Percentiles rank a stretch among this genome's conserved stretches.
phyloP scores from a whole-genome alignment of 2,797 vertebrate genomes.

The Poeciliopsis infans region DNA sequence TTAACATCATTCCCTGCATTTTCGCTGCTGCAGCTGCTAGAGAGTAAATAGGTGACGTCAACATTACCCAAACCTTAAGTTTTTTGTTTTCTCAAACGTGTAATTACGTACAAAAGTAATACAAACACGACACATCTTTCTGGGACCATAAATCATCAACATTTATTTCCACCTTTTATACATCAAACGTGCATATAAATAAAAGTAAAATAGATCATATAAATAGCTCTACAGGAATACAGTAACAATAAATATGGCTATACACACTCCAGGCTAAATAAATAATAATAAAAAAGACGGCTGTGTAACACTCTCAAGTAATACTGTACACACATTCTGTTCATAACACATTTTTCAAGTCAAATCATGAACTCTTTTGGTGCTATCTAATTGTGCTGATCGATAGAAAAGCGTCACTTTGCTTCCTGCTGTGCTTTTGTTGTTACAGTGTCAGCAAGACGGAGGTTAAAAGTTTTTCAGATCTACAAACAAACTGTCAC shows the following conservation, averaged over 20 bases:
- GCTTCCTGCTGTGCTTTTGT: slow-evolving; percentile 60
- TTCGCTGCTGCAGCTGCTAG: slow-evolving; percentile 1
- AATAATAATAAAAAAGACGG: slow-evolving; percentile 25
- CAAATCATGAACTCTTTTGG: slow-evolving; percentile 26
- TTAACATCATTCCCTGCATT: slow-evolving; percentile 3
- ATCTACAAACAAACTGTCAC: slow-evolving; percentile 12
- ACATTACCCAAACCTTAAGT: background rate
- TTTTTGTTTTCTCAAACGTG: background rate
- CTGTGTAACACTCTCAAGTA: slow-evolving; percentile 50
- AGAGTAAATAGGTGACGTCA: background rate
- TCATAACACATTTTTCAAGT: slow-evolving; percentile 39
- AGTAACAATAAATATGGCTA: slow-evolving; percentile 78
- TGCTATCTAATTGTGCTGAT: slow-evolving; percentile 40
- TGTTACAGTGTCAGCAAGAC: slow-evolving; percentile 55
- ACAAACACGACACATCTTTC: slow-evolving; percentile 5
- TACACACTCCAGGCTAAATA: slow-evolving; percentile 58
- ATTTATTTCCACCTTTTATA: slow-evolving; percentile 80
- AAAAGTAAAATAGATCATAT: slow-evolving; percentile 72
- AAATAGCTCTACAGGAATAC: slow-evolving; percentile 73
- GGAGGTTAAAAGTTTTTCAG: slow-evolving; percentile 26
- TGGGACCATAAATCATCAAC: slow-evolving; percentile 69
- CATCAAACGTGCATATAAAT: slow-evolving; percentile 79
- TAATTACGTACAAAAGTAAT: background rate
- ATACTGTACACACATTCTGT: slow-evolving; percentile 45
- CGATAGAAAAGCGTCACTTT: slow-evolving; percentile 33